phyloP scores from a whole-genome alignment of 2,113 vertebrate genomes.

The rat (Rattus norvegicus) region GRCr8 NC_086021.1:39609001-39609500 shows the following conservation, averaged over 20 bases:
- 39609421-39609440: too few relatives aligned
- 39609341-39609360: neutral
- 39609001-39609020: neutral
- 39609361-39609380: neutral
- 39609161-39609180: neutral
- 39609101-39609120: neutral
- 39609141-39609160: neutral
- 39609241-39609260: neutral
- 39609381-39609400: too few relatives aligned
- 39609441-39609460: too few relatives aligned
- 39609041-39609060: neutral
- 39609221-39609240: neutral
- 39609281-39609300: fast-evolving
- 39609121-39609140: neutral
- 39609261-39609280: neutral
- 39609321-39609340: neutral
- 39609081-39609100: neutral
- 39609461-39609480: too few relatives aligned
- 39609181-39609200: neutral
- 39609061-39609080: too few relatives aligned
- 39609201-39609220: neutral
- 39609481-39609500: too few relatives aligned
- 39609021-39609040: neutral
- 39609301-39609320: neutral
- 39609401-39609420: too few relatives aligned